phyloP scores from a whole-genome alignment of 2,797 vertebrate genomes.

The Oreochromis mossambicus region DNA sequence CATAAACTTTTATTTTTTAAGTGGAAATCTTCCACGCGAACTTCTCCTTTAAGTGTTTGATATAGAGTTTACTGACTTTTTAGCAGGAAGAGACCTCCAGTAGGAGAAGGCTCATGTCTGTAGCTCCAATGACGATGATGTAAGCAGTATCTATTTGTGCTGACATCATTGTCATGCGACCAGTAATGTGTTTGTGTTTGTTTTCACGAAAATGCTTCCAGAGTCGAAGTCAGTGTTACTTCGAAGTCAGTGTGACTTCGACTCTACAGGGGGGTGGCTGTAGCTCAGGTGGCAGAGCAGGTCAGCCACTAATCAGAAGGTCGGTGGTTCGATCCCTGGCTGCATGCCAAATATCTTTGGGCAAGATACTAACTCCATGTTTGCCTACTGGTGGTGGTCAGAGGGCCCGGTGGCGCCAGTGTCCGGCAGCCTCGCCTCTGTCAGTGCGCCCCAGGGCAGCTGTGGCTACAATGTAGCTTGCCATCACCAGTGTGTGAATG shows the following conservation, averaged over 20 bases:
- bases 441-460: too few species aligned
- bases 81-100: background rate
- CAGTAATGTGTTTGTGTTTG: background rate
- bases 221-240: background rate
- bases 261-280: too few species aligned
- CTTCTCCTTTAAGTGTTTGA: background rate
- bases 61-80: background rate
- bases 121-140: background rate
- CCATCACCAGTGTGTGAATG: too few species aligned
- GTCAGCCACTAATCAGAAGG: too few species aligned
- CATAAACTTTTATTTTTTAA: background rate
- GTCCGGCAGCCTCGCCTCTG: too few species aligned
- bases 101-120: background rate
- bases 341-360: too few species aligned
- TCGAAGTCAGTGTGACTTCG: background rate
- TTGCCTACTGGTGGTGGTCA: too few species aligned
- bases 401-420: too few species aligned
- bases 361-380: too few species aligned
- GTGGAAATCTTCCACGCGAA: background rate
- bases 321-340: too few species aligned
- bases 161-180: background rate
- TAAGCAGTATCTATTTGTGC: background rate
- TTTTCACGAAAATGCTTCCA: background rate
- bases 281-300: too few species aligned
- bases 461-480: too few species aligned